A percentile compares a stretch with the other conserved stretches of the same genome.
Conservation (phyloP, 2,113 vertebrate genomes). For the Rattus norvegicus region GRCr8 NC_086031.1:34536001-34536500, state of each 20-base stretch:
- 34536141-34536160: background rate
- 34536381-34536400: background rate
- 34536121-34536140: background rate
- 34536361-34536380: background rate
- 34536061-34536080: background rate
- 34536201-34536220: background rate
- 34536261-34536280: background rate
- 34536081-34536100: background rate
- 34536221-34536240: background rate
- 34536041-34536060: background rate
- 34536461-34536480: background rate
- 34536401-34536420: background rate
- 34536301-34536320: background rate
- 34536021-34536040: background rate
- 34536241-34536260: background rate
- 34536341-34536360: conserved; percentile 1
- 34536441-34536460: background rate
- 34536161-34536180: background rate
- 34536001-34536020: background rate
- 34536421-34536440: background rate
- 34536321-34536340: background rate
- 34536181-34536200: background rate
- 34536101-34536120: background rate
- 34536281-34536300: background rate
- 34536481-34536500: background rate